A percentile compares a stretch with the other conserved stretches of the same genome.
These are phyloP conservation scores for Mesembrinibis cayennensis DNA, from an alignment of 2,113 vertebrate species.

Conservation along the genomic window DNA sequence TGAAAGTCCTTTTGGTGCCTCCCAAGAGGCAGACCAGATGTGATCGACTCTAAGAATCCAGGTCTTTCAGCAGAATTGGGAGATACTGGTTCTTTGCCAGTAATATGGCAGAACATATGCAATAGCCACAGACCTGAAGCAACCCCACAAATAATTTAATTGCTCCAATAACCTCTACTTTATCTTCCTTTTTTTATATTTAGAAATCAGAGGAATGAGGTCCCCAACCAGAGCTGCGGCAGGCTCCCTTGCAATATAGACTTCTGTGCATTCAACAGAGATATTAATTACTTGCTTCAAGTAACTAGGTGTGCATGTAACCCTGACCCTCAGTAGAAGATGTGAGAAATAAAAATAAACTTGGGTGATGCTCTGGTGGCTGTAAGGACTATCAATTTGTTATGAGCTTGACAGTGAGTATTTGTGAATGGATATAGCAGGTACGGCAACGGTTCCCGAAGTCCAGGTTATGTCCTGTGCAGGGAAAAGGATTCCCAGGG, in stretches of 20 bases:
- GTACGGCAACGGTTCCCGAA: not conserved
- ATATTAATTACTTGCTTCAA: not conserved
- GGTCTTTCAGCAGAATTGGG: not conserved
- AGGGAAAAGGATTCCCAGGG: not conserved
- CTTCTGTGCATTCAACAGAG: not conserved
- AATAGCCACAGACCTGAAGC: not conserved
- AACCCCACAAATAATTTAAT: not conserved
- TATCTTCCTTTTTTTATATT: not conserved
- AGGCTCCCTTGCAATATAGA: not conserved
- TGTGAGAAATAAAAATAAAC: not conserved
- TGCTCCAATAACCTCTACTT: not conserved
- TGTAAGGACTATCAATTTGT: not conserved
- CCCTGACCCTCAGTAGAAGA: not conserved
- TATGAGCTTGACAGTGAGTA: accelerated
- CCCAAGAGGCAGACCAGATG: not conserved
- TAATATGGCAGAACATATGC: not conserved
- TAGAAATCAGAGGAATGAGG: conserved; percentile 57
- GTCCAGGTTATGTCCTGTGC: no score
- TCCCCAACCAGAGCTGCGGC: not conserved
- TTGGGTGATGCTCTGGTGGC: not conserved
- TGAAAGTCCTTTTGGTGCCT: not conserved
- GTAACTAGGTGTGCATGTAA: not conserved
- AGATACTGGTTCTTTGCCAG: not conserved
- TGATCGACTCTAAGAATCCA: not conserved
- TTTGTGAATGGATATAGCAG: not conserved